These are phyloP conservation scores for Dorcus hopei DNA, from an alignment of 2,888 invertebrate species.

Conservation along the genomic window DNA sequence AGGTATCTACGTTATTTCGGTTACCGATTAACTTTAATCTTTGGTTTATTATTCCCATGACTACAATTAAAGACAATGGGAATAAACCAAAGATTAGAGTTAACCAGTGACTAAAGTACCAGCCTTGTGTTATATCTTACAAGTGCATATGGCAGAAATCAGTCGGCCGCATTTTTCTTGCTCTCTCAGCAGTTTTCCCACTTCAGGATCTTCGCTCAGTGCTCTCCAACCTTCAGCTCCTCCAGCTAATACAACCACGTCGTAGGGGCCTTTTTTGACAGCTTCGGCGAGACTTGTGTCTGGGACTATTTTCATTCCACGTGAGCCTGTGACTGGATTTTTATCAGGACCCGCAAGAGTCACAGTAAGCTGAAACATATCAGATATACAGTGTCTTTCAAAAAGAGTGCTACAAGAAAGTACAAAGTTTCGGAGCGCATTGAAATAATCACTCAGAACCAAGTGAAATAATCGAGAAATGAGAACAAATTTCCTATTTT, in stretches of 20 bases:
- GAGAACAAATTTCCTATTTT: too few relatives aligned
- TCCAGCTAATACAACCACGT: slow-evolving; percentile 25
- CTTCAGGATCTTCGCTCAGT: slow-evolving; percentile 22
- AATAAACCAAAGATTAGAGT: too few relatives aligned
- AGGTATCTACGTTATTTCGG: too few relatives aligned
- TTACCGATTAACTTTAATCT: too few relatives aligned
- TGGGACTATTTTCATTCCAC: slow-evolving; percentile 25
- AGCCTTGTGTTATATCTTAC: slow-evolving; percentile 11
- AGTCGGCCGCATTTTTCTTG: slow-evolving; percentile 26
- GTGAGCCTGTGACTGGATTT: slow-evolving; percentile 24
- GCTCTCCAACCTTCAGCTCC: slow-evolving; percentile 24
- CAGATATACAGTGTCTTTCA: too few relatives aligned
- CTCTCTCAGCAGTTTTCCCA: slow-evolving; percentile 24
- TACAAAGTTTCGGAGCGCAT: too few relatives aligned
- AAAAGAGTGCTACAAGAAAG: too few relatives aligned
- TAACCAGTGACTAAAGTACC: too few relatives aligned
- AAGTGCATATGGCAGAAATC: slow-evolving; percentile 28
- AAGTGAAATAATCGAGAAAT: too few relatives aligned
- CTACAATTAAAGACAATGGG: too few relatives aligned
- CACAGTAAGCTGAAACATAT: slow-evolving; percentile 4
- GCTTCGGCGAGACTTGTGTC: slow-evolving; percentile 25
- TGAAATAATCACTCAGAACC: too few relatives aligned
- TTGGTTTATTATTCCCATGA: too few relatives aligned
- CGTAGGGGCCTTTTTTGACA: slow-evolving; percentile 26
- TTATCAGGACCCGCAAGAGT: slow-evolving; percentile 23